Conservation (phyloP, 2,113 vertebrate genomes). For the Leptobrachium ailaonicum region DNA sequence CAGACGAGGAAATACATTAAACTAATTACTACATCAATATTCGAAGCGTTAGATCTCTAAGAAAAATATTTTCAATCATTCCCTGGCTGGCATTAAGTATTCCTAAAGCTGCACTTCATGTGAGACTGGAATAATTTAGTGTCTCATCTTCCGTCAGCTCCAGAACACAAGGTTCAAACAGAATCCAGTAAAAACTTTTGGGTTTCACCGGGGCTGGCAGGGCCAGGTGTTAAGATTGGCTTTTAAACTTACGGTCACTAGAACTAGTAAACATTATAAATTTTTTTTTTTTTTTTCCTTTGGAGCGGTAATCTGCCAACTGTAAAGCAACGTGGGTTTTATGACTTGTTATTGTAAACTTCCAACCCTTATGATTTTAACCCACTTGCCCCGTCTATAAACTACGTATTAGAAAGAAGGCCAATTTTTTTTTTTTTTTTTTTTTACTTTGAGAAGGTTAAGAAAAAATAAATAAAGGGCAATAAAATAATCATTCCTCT, state of each 20-base stretch:
- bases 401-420: conserved; percentile 62
- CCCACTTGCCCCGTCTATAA: conserved; percentile 65
- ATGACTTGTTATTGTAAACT: conserved; percentile 69
- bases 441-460: conserved; percentile 24
- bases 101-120: conserved; percentile 60
- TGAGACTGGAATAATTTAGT: conserved; percentile 64
- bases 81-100: conserved; percentile 61
- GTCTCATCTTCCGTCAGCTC: conserved; percentile 67
- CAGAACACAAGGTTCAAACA: conserved; percentile 63
- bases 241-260: conserved; percentile 61
- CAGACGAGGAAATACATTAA: conserved; percentile 29
- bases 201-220: conserved; percentile 68
- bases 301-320: conserved; percentile 62
- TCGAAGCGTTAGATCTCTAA: conserved; percentile 46
- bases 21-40: conserved; percentile 49
- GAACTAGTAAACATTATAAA: conserved; percentile 61
- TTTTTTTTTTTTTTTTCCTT: conserved; percentile 51
- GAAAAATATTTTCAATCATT: conserved; percentile 53
- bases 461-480: background rate
- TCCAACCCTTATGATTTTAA: conserved; percentile 66
- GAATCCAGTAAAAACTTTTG: conserved; percentile 68
- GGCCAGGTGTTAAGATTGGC: conserved; percentile 68
- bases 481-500: background rate
- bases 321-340: conserved; percentile 65
- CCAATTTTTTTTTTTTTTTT: conserved; percentile 55